These are phyloP conservation scores for Eudasyphora cyanicolor DNA, from an alignment of 2,888 invertebrate species.

Conservation along the genomic window DNA sequence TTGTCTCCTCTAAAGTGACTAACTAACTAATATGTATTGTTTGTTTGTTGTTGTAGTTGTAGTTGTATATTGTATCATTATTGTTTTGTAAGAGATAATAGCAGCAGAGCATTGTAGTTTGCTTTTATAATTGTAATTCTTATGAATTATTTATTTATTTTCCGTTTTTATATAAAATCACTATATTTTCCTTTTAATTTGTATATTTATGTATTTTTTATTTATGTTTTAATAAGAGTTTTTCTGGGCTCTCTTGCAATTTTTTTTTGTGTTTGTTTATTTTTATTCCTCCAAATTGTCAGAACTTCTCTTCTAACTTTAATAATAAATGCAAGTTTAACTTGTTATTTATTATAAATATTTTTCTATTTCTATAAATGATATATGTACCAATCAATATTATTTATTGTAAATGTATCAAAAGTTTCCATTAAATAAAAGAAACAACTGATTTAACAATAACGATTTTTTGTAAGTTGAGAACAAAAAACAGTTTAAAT, in stretches of 20 bases:
- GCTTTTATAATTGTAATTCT: background rate
- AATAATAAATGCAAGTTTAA: conserved; percentile 62
- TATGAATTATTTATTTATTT: background rate
- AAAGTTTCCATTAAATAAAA: conserved; percentile 52
- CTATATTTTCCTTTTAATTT: background rate
- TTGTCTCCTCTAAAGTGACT: conserved; percentile 7
- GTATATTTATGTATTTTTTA: background rate
- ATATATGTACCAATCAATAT: conserved; percentile 43
- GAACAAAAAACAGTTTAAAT: conserved; percentile 55
- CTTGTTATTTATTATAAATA: conserved; percentile 46
- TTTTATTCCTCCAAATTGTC: background rate
- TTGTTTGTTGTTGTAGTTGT: background rate
- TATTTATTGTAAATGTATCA: conserved; percentile 42
- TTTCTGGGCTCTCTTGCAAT: background rate
- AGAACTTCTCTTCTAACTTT: conserved; percentile 7
- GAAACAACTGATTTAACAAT: conserved; percentile 57
- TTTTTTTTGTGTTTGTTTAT: background rate
- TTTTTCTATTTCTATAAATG: background rate
- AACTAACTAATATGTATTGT: conserved; percentile 8
- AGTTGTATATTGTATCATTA: no score
- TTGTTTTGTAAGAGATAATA: conserved; percentile 12
- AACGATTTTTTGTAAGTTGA: conserved; percentile 53
- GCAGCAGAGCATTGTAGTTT: conserved; percentile 19
- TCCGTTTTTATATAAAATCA: conserved; percentile 20
- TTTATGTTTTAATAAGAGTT: background rate